Evolutionary conservation across 2,797 vertebrate species (phyloP), one percentile per base, ranked within the genome.

Genomic region (Spea hammondii): DNA sequence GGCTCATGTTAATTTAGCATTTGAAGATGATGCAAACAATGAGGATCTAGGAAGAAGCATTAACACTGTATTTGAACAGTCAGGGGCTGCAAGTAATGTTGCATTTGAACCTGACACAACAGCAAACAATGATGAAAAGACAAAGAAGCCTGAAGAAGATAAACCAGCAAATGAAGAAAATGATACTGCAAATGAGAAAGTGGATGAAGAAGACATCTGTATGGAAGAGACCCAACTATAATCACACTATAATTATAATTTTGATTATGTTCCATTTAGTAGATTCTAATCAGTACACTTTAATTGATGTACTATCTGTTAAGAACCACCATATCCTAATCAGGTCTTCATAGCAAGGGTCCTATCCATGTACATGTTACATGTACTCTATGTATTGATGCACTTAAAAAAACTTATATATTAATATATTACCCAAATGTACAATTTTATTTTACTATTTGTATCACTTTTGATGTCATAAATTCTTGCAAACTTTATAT

Each of bases 91-190:
- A 0, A 5, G 70, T 67, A 89, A 90, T 4, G 0, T 50, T 0
- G 88, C 83, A 59, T 90, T 85, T 81, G 86, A 88, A 65, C 59
- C 59, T 17, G 59, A 62, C n/a, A 17, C 6, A 4, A 17, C n/a
- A 3, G 59, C 10, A 1, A 62, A 6, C 9, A 13, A 10, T 5
- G 55, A 67, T 46, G 46, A 17, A 48, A 47, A 67, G 32, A 46
- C 8, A 46, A 47, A 48, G 10, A 48, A 68, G 14, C 4, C 11
- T 50, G 13, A 68, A 13, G 32, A 68, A 44, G 66, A 68, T 12
- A 66, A 4, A 12, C 11, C 8, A 10, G 32, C 5, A 62, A 14
- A 8, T 17, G 59, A 62, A 32, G 59, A 62, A 62, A 62, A 17
- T 32, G n/a, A 3, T 48, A 17, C n/a, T 12, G 5, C 11, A 13